A percentile compares a stretch with the other conserved stretches of the same genome.
Conservation (phyloP, 2,113 vertebrate genomes). For the Brachyhypopomus occidentalis region DNA sequence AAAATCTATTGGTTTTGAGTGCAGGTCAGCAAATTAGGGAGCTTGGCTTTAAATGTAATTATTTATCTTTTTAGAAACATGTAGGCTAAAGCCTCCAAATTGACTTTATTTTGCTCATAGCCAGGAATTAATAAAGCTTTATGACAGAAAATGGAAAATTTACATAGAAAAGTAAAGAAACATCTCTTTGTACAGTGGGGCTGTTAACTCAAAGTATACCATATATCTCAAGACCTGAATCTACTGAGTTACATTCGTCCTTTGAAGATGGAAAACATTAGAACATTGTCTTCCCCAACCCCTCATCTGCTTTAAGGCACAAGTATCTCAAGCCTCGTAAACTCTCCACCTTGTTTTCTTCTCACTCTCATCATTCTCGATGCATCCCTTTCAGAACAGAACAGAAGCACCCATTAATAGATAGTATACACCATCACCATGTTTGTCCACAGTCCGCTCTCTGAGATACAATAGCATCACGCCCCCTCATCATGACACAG, state of each 20-base stretch:
- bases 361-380: background rate
- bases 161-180: background rate
- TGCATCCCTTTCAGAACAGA: background rate
- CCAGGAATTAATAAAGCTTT: background rate
- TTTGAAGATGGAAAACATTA: background rate
- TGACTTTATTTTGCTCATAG: background rate
- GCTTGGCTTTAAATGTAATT: too few relatives aligned
- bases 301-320: background rate
- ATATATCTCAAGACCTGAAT: background rate
- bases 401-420: slow-evolving; percentile 19
- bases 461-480: slow-evolving; percentile 28
- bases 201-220: background rate
- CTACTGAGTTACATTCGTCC: background rate
- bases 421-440: background rate
- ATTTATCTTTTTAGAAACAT: too few relatives aligned
- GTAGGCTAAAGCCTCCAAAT: too few relatives aligned
- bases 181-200: background rate
- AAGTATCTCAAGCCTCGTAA: too few relatives aligned
- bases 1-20: too few relatives aligned
- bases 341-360: background rate
- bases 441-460: background rate
- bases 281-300: background rate
- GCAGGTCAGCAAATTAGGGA: too few relatives aligned
- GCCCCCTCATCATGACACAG: slow-evolving; percentile 45
- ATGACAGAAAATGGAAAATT: background rate